These are phyloP conservation scores for Tetrax tetrax DNA, from an alignment of 2,113 vertebrate species.

Conservation along the genomic window DNA sequence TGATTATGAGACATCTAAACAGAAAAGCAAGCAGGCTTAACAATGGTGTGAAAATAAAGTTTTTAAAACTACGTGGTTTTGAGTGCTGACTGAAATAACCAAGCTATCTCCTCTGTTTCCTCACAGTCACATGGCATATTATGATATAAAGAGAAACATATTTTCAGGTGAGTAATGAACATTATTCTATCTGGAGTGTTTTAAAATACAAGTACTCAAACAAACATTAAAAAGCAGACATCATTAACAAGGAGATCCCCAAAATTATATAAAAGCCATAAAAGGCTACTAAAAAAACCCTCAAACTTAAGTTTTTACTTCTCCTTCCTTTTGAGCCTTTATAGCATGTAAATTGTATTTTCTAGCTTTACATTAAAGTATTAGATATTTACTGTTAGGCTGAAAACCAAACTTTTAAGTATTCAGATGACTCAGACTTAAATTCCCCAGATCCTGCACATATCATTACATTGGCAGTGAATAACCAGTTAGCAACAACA, in stretches of 20 bases:
- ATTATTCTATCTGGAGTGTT: neutral
- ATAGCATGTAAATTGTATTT: neutral
- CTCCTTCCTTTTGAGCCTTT: neutral
- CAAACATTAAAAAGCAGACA: neutral
- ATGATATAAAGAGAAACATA: neutral
- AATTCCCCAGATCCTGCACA: neutral
- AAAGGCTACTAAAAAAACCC: neutral
- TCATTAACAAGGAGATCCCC: neutral
- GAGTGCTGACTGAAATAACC: neutral
- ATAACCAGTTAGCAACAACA: neutral
- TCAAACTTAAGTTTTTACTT: neutral
- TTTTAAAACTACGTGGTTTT: neutral
- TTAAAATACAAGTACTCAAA: neutral
- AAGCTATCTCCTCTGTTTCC: neutral
- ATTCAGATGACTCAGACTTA: neutral
- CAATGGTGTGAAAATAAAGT: neutral
- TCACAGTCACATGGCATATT: neutral
- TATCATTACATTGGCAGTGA: neutral
- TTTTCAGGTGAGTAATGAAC: neutral
- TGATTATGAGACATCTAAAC: neutral
- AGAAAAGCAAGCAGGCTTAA: neutral
- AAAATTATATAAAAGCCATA: neutral
- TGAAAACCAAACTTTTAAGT: neutral
- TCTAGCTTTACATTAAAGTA: neutral
- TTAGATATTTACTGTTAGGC: neutral